Base-by-base conservation (phyloP, 2,113 vertebrate species). In the Girardinichthys multiradiatus region DNA sequence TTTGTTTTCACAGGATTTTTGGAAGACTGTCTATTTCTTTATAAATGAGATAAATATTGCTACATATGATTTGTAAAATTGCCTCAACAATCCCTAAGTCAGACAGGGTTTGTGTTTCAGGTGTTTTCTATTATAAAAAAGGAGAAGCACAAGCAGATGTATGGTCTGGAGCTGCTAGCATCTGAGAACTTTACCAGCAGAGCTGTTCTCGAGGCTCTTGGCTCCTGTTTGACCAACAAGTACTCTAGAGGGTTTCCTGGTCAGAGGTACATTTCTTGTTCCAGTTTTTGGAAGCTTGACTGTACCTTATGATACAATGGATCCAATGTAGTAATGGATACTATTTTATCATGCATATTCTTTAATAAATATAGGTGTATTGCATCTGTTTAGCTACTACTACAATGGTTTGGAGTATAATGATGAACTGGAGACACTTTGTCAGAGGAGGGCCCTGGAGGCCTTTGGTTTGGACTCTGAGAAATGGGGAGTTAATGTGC, bases 161-260 rank as follows among this genome's bases (percentile, higher is more conserved):
- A 95, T 0, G 96, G 97, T 12, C 85, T 99, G 84, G 98, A 99
- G 87, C 93, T 99, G 58, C 99, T 99, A 0, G 98, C 98, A 0
- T 99, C 98, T 0, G 98, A 99, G 92, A 99, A 99, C 87, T 99
- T 99, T 24, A 92, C 98, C 0, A 99, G 98, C 91, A 94, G 97
- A 70, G 98, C 98, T 0, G 98, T 99, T 27, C 89, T 99, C 64
- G 98, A 99, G 83, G 97, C 98, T n/a, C 90, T 99, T 26, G 97
- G 98, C 0, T 99, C 98, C 66, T 99, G 98, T 84, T 83, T 99
- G 95, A 98, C 98, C 90, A 99, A 99, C 92, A 99, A 99, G 84
- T 99, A 99, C 87, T 99, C 98, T 0, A 98, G 99, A 79, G 98
- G 98, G 1, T 99, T 98, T 88, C 97, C 98, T 0, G 98, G 97